Base-by-base conservation (phyloP, 2,888 invertebrate species). In the Mantis religiosa region DNA sequence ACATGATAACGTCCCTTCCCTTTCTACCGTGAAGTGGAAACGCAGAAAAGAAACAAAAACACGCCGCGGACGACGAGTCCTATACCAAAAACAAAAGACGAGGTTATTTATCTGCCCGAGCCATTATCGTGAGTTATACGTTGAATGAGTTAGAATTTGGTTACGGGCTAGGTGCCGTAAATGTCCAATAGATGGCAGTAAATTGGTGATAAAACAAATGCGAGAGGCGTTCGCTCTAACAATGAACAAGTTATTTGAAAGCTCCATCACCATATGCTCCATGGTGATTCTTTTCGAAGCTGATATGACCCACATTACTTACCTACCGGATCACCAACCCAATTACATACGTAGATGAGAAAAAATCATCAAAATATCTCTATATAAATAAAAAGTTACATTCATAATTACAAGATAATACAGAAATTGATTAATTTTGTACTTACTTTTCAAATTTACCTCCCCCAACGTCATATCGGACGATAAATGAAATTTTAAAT, bases 1-100 rank as follows among this genome's bases (percentile, higher is more conserved):
- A 88, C 87, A 87, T 88, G 89, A 87, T 89, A 88, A 89, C 87
- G 87, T 87, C 85, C 83, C 88, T 47, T 85, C 85, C 47, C 54
- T 85, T 85, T 85, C 85, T 54, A 34, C 9, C 47, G 28, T 27
- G 15, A 85, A 54, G n/a, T 28, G 28, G 25, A 27, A 27, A 81
- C 20, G 14, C 28, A 71, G 28, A 25, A 47, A 71, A 30, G 30
- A 71, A 81, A 81, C 15, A 81, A 86, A 86, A 86, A n/a, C n/a
- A n/a, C n/a, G n/a, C n/a, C 15, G 20, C 25, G 20, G 54, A 71
- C 4, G 25, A 71, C 20, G 15, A 20, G 54, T 71, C 54, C 20
- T 71, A 71, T 71, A 71, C 54, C 6, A 71, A 71, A 71, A 71
- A 20, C 20, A 71, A 71, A 71, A 20, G 20, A 71, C 20, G 4